Conservation (phyloP, 2,888 invertebrate genomes). For the Rhodophaea formosa region DNA sequence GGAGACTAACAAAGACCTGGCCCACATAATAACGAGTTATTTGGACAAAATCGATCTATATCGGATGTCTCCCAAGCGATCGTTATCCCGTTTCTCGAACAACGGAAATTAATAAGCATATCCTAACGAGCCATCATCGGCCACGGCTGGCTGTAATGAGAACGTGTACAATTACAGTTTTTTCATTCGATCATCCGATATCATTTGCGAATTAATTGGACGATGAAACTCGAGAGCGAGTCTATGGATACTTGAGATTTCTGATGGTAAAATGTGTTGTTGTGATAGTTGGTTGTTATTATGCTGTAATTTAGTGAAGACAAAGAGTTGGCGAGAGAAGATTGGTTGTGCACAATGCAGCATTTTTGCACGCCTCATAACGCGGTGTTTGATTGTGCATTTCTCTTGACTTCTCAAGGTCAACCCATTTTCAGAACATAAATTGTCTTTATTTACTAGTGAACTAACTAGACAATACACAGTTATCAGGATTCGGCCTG, state of each 20-base stretch:
- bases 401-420: too few species aligned
- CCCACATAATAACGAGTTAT: neutral
- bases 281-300: neutral
- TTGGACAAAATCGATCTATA: slow-evolving; percentile 4
- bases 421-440: too few species aligned
- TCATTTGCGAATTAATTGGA: slow-evolving; percentile 31
- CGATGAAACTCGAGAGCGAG: slow-evolving; percentile 1
- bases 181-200: slow-evolving; percentile 23
- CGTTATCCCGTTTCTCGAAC: slow-evolving; percentile 10
- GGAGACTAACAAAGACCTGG: too few species aligned
- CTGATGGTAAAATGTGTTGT: neutral
- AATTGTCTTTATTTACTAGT: too few species aligned
- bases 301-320: too few species aligned
- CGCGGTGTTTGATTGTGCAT: too few species aligned
- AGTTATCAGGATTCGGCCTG: too few species aligned
- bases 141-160: slow-evolving; percentile 25
- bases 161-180: slow-evolving; percentile 23
- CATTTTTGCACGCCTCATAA: too few species aligned
- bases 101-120: slow-evolving; percentile 28
- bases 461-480: too few species aligned
- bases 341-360: too few species aligned
- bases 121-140: slow-evolving; percentile 27
- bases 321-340: too few species aligned
- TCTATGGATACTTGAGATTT: slow-evolving; percentile 22
- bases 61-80: slow-evolving; percentile 4